Conservation (phyloP, 2,113 vertebrate species). For the Aplodontia rufa region DNA sequence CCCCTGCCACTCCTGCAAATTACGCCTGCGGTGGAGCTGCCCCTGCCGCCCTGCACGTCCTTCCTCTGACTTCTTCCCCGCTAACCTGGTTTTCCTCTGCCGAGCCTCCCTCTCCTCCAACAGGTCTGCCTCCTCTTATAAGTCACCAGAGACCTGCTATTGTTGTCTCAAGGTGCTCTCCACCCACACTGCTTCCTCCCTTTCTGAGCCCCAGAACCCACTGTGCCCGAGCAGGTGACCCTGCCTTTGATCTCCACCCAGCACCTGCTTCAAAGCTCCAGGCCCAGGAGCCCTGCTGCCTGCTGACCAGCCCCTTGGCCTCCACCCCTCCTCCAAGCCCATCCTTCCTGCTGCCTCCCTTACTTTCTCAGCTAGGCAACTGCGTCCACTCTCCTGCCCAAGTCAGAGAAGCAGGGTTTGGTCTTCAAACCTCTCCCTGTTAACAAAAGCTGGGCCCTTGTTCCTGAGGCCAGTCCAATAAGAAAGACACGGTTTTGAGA, state of each 20-base stretch:
- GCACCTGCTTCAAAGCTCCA: background rate
- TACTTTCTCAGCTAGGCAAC: background rate
- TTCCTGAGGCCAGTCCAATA: too few species aligned
- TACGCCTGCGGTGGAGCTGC: too few species aligned
- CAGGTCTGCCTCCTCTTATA: background rate
- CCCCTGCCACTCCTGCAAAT: background rate
- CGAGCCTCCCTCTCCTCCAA: background rate
- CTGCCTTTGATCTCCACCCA: background rate
- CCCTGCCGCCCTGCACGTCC: too few species aligned
- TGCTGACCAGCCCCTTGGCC: background rate
- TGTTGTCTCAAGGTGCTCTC: background rate
- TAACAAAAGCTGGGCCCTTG: too few species aligned
- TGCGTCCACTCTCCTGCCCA: background rate
- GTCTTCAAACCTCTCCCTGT: background rate
- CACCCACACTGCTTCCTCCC: background rate
- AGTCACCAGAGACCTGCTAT: background rate
- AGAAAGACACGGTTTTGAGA: too few species aligned
- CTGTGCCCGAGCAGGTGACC: background rate
- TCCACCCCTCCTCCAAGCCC: background rate
- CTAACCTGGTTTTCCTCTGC: background rate
- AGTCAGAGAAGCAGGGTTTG: background rate
- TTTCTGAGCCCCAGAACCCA: accelerated
- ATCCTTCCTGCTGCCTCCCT: background rate
- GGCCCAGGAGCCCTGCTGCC: background rate
- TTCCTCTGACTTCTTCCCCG: background rate